A percentile compares a stretch with the other conserved stretches of the same genome.
phyloP scores from a whole-genome alignment of 2,888 invertebrate species.

The Latheticus oryzae region DNA sequence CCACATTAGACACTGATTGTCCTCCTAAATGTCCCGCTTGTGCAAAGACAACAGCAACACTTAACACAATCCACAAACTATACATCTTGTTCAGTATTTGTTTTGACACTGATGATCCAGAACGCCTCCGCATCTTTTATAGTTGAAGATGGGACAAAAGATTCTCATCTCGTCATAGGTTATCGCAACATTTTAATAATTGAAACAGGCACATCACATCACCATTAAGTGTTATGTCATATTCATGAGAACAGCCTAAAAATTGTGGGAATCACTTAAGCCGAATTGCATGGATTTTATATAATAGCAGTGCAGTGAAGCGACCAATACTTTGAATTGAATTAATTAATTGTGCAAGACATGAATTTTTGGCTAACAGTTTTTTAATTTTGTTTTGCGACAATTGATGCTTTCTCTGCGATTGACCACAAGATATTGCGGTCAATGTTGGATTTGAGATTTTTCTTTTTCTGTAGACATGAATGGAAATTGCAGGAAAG shows the following conservation, averaged over 20 bases:
- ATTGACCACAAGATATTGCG: too few species aligned
- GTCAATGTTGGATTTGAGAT: too few species aligned
- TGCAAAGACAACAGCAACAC: conserved; percentile 1
- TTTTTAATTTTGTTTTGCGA: too few species aligned
- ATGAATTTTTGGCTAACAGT: conserved; percentile 9
- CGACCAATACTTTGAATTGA: conserved; percentile 17
- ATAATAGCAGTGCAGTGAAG: conserved; percentile 26
- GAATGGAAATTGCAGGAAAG: too few species aligned
- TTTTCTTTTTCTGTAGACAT: too few species aligned
- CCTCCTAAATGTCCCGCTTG: conserved; percentile 20
- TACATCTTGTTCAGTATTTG: conserved; percentile 8
- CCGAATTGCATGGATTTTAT: conserved; percentile 27
- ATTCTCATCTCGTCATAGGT: conserved; percentile 21
- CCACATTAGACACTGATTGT: conserved; percentile 33
- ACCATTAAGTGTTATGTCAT: conserved; percentile 21
- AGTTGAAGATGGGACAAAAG: conserved; percentile 25
- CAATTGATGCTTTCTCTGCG: too few species aligned
- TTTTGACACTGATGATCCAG: conserved; percentile 12
- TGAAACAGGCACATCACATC: conserved; percentile 14
- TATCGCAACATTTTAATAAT: conserved; percentile 34
- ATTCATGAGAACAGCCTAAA: conserved; percentile 30
- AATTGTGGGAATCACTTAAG: conserved; percentile 27
- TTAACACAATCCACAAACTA: conserved; percentile 4
- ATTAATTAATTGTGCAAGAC: conserved; percentile 37
- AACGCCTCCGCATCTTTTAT: conserved; percentile 6